Conservation (phyloP, 2,113 vertebrate genomes). For the Notarius lentiginosus region DNA sequence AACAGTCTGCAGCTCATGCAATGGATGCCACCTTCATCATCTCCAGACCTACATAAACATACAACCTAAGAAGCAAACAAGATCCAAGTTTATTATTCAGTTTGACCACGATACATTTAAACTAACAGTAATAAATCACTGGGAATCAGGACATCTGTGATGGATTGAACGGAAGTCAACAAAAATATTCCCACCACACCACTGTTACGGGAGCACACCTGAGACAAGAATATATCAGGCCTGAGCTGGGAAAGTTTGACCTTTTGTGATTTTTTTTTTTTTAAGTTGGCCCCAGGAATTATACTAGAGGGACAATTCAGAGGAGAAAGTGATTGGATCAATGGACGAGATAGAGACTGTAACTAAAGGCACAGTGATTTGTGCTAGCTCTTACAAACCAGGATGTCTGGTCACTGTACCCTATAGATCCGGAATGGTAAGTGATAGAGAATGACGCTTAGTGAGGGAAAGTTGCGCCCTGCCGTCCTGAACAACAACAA, state of each 20-base stretch:
- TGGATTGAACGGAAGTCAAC: neutral
- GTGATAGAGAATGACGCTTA: too few species aligned
- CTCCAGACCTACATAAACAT: conserved; percentile 29
- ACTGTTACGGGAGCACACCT: neutral
- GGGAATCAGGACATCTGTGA: neutral
- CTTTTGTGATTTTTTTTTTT: neutral
- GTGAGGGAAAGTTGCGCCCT: too few species aligned
- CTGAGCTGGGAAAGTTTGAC: neutral
- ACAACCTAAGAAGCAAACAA: conserved; percentile 24
- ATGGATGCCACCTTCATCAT: conserved; percentile 36
- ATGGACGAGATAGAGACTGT: neutral
- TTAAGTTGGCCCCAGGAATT: neutral
- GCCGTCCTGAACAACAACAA: too few species aligned
- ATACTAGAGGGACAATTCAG: neutral
- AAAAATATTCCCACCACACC: neutral
- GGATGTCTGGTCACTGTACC: too few species aligned
- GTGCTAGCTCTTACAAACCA: too few species aligned
- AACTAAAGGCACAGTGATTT: too few species aligned
- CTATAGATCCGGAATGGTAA: too few species aligned
- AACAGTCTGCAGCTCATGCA: conserved; percentile 22
- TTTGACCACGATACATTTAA: neutral
- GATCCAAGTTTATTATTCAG: neutral
- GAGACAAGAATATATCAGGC: neutral
- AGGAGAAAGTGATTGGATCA: neutral
- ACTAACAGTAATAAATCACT: neutral